Conservation (phyloP, 2,113 vertebrate genomes). For the Capricornis sumatraensis region DNA sequence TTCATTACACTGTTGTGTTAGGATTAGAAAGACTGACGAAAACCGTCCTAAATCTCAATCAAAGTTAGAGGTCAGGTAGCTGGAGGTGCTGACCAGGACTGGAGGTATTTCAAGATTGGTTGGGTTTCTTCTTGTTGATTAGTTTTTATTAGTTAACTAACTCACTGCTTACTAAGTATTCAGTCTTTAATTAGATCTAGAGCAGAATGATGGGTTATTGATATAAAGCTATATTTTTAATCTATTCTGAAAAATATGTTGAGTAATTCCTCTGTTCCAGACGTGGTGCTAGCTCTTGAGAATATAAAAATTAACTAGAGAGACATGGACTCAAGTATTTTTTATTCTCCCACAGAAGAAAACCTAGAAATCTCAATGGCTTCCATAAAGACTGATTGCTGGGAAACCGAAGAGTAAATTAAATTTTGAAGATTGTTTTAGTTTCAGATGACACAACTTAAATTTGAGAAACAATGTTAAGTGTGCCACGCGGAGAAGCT, state of each 20-base stretch:
- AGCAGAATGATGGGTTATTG: not conserved
- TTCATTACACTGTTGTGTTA: not conserved
- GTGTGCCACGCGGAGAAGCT: not conserved
- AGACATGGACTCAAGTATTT: not conserved
- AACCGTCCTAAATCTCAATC: not conserved
- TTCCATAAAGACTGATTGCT: not conserved
- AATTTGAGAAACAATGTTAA: not conserved
- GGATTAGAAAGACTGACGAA: slow-evolving; percentile 22
- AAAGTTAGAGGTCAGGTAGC: not conserved
- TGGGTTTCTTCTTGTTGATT: slow-evolving; percentile 25
- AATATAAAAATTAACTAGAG: slow-evolving; percentile 1
- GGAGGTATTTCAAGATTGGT: not conserved
- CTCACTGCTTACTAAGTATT: slow-evolving; percentile 34
- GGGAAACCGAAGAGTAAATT: not conserved
- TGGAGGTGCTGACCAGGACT: not conserved
- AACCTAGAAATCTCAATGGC: not conserved
- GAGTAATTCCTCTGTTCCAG: not conserved
- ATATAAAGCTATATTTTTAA: slow-evolving; percentile 5
- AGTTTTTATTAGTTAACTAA: not conserved
- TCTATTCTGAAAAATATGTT: not conserved
- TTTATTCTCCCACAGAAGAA: not conserved
- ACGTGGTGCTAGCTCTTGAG: not conserved
- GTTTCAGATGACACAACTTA: not conserved
- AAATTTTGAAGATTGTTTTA: not conserved
- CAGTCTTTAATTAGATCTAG: slow-evolving; percentile 11